Base-by-base conservation (phyloP, 2,888 invertebrate genomes). In the Leptinotarsa rubiginosa region DNA sequence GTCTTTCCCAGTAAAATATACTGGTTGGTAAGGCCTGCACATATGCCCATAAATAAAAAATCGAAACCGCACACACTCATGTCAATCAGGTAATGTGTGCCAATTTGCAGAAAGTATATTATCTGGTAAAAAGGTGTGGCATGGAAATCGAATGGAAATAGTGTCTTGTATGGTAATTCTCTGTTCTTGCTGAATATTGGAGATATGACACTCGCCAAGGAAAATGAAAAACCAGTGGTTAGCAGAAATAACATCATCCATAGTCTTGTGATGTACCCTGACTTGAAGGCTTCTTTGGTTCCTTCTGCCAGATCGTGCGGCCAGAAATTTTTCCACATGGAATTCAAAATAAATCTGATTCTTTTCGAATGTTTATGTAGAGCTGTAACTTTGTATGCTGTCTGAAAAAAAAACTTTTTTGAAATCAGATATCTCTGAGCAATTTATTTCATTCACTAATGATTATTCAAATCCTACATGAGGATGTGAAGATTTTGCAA, bases 11-110 rank as follows among this genome's bases (percentile, higher is more conserved):
- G 49, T 15, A 77, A 65, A 20, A 74, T 70, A 52, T 77, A 79
- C 70, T 79, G 79, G 47, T 52, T 72, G 0, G 72, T 65, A 1
- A 79, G 47, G 41, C 74, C 77, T 47, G 50, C 65, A 25, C 74
- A 78, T 49, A 79, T 70, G 7, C 76, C 76, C 68, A 77, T 69
- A 69, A 79, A 78, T 49, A 77, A 70, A 68, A 65, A 72, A 69
- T 79, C 79, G 31, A 77, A 75, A 2, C 78, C 78, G 49, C 70
- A 49, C 13, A 79, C 77, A 3, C 64, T 64, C 4, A 62, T 41
- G 7, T 72, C 20, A 4, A 79, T 71, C 2, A 78, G n/a, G 50
- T 74, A 72, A 15, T 65, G 67, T 50, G 73, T 74, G 7, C 72
- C 70, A 47, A 70, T 59, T 13, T 77, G 75, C 16, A 74, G 2